A percentile compares a stretch with the other conserved stretches of the same genome.
phyloP scores from a whole-genome alignment of 2,888 invertebrate genomes.

The Laothoe populi region DNA sequence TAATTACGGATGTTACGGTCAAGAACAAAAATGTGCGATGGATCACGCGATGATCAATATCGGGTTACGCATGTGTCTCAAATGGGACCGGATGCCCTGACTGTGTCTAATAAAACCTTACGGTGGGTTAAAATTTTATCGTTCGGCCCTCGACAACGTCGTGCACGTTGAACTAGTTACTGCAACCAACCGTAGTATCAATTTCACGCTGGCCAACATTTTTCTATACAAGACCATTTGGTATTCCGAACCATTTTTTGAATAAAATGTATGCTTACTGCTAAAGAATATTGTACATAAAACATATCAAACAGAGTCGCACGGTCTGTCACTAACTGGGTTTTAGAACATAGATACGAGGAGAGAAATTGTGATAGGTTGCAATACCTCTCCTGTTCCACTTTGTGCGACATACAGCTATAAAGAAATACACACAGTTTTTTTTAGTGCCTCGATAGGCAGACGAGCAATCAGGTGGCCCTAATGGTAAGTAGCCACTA shows the following conservation, averaged over 20 bases:
- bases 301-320: no score
- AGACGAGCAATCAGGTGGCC: no score
- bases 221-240: conserved; percentile 7
- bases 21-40: conserved; percentile 57
- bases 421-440: no score
- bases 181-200: conserved; percentile 11
- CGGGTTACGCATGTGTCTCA: conserved; percentile 50
- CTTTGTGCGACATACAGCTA: background rate
- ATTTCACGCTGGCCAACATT: conserved; percentile 19
- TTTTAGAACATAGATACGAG: no score
- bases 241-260: background rate
- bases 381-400: background rate
- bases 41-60: conserved; percentile 72
- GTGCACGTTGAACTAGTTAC: conserved; percentile 16
- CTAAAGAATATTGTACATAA: background rate
- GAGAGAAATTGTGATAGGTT: background rate
- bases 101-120: conserved; percentile 30
- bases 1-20: conserved; percentile 71
- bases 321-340: no score
- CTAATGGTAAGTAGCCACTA: no score
- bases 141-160: conserved; percentile 19
- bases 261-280: background rate
- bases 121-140: conserved; percentile 23
- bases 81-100: conserved; percentile 27
- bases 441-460: no score